Conservation (phyloP, 1,140 invertebrate genomes). For the Camponotus vicinus region DNA sequence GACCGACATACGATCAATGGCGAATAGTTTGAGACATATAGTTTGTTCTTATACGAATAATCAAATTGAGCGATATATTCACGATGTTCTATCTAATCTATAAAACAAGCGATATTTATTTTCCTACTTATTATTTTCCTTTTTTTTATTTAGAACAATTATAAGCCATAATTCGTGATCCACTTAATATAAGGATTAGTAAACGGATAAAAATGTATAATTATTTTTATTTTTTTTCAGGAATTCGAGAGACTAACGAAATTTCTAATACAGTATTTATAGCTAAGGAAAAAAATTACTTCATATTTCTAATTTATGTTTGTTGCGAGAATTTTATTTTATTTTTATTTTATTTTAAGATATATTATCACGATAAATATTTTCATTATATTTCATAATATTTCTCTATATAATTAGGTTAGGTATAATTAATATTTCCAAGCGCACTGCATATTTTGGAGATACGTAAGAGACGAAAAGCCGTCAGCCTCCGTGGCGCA, state of each 20-base stretch:
- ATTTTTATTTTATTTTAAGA: neutral
- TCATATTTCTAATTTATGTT: neutral
- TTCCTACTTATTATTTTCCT: neutral
- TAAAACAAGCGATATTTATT: neutral
- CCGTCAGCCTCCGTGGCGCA: constrained; percentile 91
- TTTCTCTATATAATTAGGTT: neutral
- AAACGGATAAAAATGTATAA: neutral
- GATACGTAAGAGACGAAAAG: neutral
- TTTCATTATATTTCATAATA: neutral
- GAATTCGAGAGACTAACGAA: constrained; percentile 5
- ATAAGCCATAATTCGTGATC: neutral
- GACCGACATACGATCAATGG: constrained; percentile 50
- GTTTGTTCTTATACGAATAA: neutral
- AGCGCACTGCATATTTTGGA: neutral
- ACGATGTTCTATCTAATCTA: neutral
- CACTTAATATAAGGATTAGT: neutral
- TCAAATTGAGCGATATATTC: neutral
- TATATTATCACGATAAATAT: neutral
- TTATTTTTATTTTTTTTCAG: neutral
- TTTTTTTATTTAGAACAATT: constrained; percentile 15
- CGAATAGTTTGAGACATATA: constrained; percentile 2
- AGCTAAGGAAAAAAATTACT: neutral
- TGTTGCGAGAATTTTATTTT: neutral
- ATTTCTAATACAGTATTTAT: neutral
- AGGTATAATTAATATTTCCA: neutral